These are phyloP conservation scores for Candidula unifasciata DNA, from an alignment of 2,888 invertebrate species.

Conservation along the genomic window DNA sequence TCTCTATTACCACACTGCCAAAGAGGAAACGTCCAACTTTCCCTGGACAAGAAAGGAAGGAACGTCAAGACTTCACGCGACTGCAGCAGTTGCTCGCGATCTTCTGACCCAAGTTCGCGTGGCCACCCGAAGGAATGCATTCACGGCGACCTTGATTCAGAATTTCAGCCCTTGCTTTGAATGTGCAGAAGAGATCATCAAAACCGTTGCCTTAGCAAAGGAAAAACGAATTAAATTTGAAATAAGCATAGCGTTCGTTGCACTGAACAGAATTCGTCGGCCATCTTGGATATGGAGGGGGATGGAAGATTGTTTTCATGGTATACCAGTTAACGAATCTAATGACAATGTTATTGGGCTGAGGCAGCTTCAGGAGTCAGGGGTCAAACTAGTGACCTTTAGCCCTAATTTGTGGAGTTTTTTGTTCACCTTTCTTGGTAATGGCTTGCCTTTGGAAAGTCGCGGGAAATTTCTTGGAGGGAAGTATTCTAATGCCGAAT, in stretches of 20 bases:
- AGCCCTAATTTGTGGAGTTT: conserved; percentile 50
- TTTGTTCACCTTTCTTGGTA: conserved; percentile 49
- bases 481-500: conserved; percentile 40
- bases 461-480: conserved; percentile 43
- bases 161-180: conserved; percentile 50
- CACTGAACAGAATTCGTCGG: conserved; percentile 43
- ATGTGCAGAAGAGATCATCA: conserved; percentile 49
- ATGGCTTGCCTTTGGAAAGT: conserved; percentile 35
- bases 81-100: conserved; percentile 48
- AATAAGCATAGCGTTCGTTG: conserved; percentile 48
- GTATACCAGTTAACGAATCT: conserved; percentile 49
- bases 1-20: conserved; percentile 47
- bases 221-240: conserved; percentile 50
- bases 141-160: conserved; percentile 46
- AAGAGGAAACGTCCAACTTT: conserved; percentile 47
- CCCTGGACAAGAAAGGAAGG: conserved; percentile 51
- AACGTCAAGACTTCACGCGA: conserved; percentile 33
- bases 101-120: conserved; percentile 52
- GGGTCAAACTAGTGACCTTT: conserved; percentile 51
- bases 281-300: conserved; percentile 50
- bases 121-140: conserved; percentile 42
- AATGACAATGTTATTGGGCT: conserved; percentile 49
- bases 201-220: conserved; percentile 40
- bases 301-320: conserved; percentile 2
- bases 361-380: conserved; percentile 40